Evolutionary conservation across 2,888 invertebrate genomes (phyloP), one percentile per base, ranked within the genome.

Genomic region (Megalurothrips usitatus): DNA sequence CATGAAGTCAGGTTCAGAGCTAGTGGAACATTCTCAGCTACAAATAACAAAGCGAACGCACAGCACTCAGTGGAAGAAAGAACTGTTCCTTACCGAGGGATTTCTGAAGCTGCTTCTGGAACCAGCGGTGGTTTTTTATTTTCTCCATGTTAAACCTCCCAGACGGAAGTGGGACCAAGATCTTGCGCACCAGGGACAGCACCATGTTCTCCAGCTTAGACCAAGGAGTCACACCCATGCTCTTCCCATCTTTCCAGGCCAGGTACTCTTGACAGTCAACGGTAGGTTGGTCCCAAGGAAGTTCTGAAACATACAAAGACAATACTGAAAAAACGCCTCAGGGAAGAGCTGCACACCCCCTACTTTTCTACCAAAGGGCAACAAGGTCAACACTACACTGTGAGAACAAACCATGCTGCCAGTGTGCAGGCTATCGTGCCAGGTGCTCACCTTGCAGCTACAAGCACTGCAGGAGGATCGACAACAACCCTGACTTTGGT

Each of bases 251-350:
- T 85, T 90, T 92, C 94, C 95, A 98, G 82, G 91, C 90, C 79
- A 89, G 87, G 88, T 92, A 98, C 85, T 96, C 95, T 82, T 87
- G 85, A 86, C 94, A 95, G 34, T 89, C 89, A 79, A 87, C 86
- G 82, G 90, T 89, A 10, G 98, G 94, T 86, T 94, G 92, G 88
- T 96, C 95, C 99, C 99, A 99, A 79, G 99, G 98, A 85, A 99
- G 88, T 88, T 98, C 98, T 97, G 88, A 26, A 87, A 85, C 82
- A 82, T 81, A 28, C 58, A 48, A 43, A 8, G 47, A 85, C 85
- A 84, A 84, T 84, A 85, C 84, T 84, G 83, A 9, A 75, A 26
- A 8, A 84, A 85, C 84, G 84, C 83, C 6, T 52, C 11, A 23
- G 14, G n/a, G 19, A n/a, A 79, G 8, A 26, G 9, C n/a, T 79